A percentile compares a stretch with the other conserved stretches of the same genome.
Conservation (phyloP, 2,888 invertebrate genomes). For the Watsonalla cultraria region DNA sequence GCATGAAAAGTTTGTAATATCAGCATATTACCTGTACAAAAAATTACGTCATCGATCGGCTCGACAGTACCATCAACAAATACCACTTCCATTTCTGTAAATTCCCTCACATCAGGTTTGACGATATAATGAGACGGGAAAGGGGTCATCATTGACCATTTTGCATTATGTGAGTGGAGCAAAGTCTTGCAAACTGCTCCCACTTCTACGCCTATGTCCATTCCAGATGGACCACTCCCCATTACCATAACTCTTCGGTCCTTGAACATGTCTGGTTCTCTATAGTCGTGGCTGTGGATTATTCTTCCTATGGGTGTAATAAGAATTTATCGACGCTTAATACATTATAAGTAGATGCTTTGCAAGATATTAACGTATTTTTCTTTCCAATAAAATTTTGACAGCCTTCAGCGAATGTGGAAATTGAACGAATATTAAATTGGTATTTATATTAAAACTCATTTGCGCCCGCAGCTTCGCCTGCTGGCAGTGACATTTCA, state of each 20-base stretch:
- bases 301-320: slow-evolving; percentile 47
- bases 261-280: slow-evolving; percentile 69
- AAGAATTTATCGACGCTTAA: background rate
- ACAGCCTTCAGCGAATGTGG: too few relatives aligned
- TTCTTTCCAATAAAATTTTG: too few relatives aligned
- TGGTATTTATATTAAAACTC: too few relatives aligned
- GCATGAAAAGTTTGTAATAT: too few relatives aligned
- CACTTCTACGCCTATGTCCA: slow-evolving; percentile 80
- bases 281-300: slow-evolving; percentile 82
- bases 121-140: slow-evolving; percentile 50
- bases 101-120: slow-evolving; percentile 50
- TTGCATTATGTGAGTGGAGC: slow-evolving; percentile 45
- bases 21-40: background rate
- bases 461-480: too few relatives aligned
- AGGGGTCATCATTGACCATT: slow-evolving; percentile 25
- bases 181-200: slow-evolving; percentile 39
- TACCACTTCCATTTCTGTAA: slow-evolving; percentile 29
- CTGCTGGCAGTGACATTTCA: too few relatives aligned
- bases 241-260: slow-evolving; percentile 76
- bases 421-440: too few relatives aligned
- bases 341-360: too few relatives aligned
- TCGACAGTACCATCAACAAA: background rate
- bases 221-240: slow-evolving; percentile 81
- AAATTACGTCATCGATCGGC: slow-evolving; percentile 2
- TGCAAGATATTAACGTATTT: too few relatives aligned